These are phyloP conservation scores for Zootoca vivipara DNA, from an alignment of 2,113 vertebrate genomes.

Conservation along the genomic window DNA sequence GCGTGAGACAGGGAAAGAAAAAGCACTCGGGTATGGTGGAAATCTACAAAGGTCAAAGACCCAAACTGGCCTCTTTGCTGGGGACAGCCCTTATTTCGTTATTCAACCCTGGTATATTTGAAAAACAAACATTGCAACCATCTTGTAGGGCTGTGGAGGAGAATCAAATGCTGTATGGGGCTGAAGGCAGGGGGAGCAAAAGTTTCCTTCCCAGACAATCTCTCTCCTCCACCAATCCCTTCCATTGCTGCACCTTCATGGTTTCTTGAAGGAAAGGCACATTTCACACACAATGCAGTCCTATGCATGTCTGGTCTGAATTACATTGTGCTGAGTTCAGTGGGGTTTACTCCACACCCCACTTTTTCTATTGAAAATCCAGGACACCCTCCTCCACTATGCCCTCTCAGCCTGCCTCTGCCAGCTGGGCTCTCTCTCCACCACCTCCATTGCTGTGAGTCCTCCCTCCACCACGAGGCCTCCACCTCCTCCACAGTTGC, in stretches of 20 bases:
- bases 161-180: not conserved
- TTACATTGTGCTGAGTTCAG: too few relatives aligned
- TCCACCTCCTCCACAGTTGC: too few relatives aligned
- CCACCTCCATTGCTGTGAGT: too few relatives aligned
- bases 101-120: not conserved
- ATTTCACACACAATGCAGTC: not conserved
- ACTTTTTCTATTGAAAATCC: too few relatives aligned
- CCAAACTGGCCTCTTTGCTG: not conserved
- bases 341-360: too few relatives aligned
- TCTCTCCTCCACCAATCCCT: not conserved
- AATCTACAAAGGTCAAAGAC: not conserved
- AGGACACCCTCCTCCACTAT: too few relatives aligned
- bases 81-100: not conserved
- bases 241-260: not conserved
- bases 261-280: not conserved
- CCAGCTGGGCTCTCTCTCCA: too few relatives aligned
- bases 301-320: too few relatives aligned
- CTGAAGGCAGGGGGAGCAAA: too few relatives aligned
- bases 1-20: not conserved
- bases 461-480: too few relatives aligned
- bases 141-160: not conserved
- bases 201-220: not conserved
- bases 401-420: too few relatives aligned
- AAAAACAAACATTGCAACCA: not conserved
- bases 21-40: not conserved